Evolutionary conservation across 2,113 vertebrate species (phyloP), one percentile per base, ranked within the genome.

Genomic region (Aegotheles bennettii): DNA sequence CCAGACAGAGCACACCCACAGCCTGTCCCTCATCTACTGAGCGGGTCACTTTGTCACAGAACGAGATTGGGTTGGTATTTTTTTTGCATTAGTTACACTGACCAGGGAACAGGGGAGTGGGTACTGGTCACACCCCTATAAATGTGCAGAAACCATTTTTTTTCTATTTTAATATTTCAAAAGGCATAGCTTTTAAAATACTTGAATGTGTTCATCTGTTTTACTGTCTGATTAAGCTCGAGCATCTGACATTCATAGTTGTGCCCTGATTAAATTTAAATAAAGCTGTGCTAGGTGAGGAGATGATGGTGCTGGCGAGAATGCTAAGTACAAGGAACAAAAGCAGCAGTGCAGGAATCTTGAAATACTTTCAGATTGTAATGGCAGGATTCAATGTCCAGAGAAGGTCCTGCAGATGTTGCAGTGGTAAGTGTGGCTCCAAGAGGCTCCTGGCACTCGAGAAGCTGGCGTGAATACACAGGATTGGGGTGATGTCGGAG

Each of bases 401-500:
- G 33, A 42, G 25, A 3, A 38, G 25, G 33, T 28, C 31, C 24
- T 24, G 63, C 31, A 42, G 45, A 56, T 28, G 14, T 8, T 31
- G 48, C 20, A 14, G 0, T 9, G 21, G 20, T 14, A 8, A 24
- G 6, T 6, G 19, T 47, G 51, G 23, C 36, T 70, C 26, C 11
- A 33, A 7, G 57, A 35, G 31, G 7, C 33, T 79, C 28, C 25
- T 50, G 71, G 35, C 8, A 5, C 42, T 56, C 0, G 2, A 40
- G 43, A 33, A 0, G 1, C 2, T 16, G 53, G 54, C 35, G 19
- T 11, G 25, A 38, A 11, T 9, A 5, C 6, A 7, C 13, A 19
- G 28, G 25, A 31, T n/a, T 9, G 17, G 29, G 15, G 54, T 42
- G 26, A 15, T 31, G 36, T 23, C 1, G 3, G 33, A 43, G 36